These are phyloP conservation scores for Oligia fasciuncula DNA, from an alignment of 2,888 invertebrate species.

Conservation along the genomic window DNA sequence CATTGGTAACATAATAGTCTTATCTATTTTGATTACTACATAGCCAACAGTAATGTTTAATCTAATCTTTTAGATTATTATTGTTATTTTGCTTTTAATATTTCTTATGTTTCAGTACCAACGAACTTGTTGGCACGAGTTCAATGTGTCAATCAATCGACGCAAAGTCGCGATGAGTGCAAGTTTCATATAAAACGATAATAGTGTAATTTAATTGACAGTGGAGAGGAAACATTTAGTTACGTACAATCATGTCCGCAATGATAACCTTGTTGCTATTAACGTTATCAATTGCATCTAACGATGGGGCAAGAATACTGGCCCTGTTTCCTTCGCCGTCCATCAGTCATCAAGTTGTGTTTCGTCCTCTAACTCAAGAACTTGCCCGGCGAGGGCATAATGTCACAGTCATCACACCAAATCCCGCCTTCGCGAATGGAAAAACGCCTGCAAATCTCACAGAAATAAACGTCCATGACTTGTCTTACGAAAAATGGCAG, in stretches of 20 bases:
- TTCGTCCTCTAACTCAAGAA: slow-evolving; percentile 73
- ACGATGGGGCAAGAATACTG: slow-evolving; percentile 52
- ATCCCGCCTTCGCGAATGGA: slow-evolving; percentile 69
- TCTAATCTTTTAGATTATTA: background rate
- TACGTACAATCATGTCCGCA: slow-evolving; percentile 19
- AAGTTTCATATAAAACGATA: background rate
- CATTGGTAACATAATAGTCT: background rate
- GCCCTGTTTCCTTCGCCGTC: slow-evolving; percentile 53
- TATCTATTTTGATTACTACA: background rate
- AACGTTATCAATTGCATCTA: background rate
- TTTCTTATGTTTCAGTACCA: background rate
- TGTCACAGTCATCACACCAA: slow-evolving; percentile 76
- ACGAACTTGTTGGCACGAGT: background rate
- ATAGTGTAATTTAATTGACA: background rate
- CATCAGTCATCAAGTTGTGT: slow-evolving; percentile 63
- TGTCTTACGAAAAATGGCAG: slow-evolving; percentile 66
- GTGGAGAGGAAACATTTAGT: background rate
- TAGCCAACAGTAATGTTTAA: background rate
- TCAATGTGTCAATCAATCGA: background rate
- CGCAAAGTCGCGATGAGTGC: background rate
- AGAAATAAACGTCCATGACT: slow-evolving; percentile 77
- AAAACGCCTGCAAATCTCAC: slow-evolving; percentile 70
- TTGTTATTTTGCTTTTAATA: background rate
- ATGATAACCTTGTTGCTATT: slow-evolving; percentile 6
- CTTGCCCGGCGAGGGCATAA: slow-evolving; percentile 69